These are phyloP conservation scores for Mesocricetus auratus DNA, from an alignment of 2,113 vertebrate species.

Conservation along the genomic window DNA sequence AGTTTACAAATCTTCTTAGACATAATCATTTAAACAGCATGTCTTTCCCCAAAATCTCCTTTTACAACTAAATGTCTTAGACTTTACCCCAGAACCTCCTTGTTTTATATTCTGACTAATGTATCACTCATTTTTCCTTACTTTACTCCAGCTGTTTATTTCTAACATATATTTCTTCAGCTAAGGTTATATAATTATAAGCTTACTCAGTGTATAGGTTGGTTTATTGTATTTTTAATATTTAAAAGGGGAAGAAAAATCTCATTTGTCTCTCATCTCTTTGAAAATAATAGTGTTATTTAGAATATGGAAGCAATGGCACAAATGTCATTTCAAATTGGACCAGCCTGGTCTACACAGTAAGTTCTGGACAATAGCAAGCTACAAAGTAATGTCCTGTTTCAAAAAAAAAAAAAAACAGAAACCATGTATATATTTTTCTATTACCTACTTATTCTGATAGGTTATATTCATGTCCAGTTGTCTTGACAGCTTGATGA, in stretches of 20 bases:
- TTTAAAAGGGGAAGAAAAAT: slow-evolving; percentile 25
- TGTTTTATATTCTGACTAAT: neutral
- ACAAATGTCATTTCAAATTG: neutral
- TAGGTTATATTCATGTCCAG: neutral
- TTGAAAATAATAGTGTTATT: slow-evolving; percentile 38
- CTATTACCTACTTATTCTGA: neutral
- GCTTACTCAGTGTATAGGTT: slow-evolving; percentile 7
- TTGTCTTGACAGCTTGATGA: neutral
- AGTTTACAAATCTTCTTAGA: neutral
- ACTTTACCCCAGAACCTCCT: neutral
- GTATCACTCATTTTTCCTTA: neutral
- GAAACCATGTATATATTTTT: neutral
- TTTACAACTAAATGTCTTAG: neutral
- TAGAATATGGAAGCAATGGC: neutral
- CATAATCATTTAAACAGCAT: slow-evolving; percentile 14
- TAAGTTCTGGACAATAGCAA: neutral
- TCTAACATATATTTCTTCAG: neutral
- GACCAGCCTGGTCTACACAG: neutral
- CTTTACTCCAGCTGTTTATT: neutral
- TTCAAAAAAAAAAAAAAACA: neutral
- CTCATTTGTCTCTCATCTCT: neutral
- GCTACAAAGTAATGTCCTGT: neutral
- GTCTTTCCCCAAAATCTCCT: neutral
- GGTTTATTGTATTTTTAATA: slow-evolving; percentile 21
- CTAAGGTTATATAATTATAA: slow-evolving; percentile 38